Percentiles rank a stretch among this genome's conserved stretches.
These are phyloP conservation scores for Corythaixoides concolor DNA, from an alignment of 2,113 vertebrate species.

Conservation along the genomic window DNA sequence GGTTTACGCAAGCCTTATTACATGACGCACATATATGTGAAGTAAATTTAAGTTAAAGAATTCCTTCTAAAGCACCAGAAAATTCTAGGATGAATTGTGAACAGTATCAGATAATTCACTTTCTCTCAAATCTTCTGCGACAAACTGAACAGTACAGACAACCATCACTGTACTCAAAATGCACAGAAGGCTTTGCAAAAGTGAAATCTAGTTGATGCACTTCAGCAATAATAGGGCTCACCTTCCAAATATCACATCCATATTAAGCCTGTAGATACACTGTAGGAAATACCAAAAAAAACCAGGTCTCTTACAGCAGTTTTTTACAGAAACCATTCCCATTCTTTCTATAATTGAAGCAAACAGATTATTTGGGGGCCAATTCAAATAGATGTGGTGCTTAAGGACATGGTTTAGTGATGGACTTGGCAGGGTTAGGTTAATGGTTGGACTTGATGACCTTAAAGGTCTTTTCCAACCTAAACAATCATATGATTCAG, in stretches of 20 bases:
- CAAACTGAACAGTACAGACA: not conserved
- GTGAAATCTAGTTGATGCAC: not conserved
- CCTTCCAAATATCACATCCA: not conserved
- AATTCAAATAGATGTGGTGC: not conserved
- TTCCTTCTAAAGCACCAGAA: not conserved
- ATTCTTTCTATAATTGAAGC: not conserved
- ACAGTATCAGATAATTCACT: not conserved
- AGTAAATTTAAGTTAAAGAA: not conserved
- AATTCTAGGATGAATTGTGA: not conserved
- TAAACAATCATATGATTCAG: not conserved
- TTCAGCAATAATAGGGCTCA: not conserved
- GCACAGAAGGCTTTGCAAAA: not conserved
- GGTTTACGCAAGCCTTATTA: not conserved
- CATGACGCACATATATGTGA: rapidly evolving
- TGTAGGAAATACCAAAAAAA: not conserved
- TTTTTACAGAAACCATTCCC: not conserved
- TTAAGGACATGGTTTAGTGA: too few relatives aligned
- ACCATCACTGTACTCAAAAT: not conserved
- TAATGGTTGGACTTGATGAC: too few relatives aligned
- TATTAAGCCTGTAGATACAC: not conserved
- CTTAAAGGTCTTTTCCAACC: too few relatives aligned
- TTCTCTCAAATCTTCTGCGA: not conserved
- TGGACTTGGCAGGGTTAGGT: too few relatives aligned
- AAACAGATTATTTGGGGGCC: not conserved
- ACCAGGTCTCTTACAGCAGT: not conserved